Evolutionary conservation across 2,113 vertebrate species (phyloP), one percentile per base, ranked within the genome.

Genomic region (Labeo rohita): DNA sequence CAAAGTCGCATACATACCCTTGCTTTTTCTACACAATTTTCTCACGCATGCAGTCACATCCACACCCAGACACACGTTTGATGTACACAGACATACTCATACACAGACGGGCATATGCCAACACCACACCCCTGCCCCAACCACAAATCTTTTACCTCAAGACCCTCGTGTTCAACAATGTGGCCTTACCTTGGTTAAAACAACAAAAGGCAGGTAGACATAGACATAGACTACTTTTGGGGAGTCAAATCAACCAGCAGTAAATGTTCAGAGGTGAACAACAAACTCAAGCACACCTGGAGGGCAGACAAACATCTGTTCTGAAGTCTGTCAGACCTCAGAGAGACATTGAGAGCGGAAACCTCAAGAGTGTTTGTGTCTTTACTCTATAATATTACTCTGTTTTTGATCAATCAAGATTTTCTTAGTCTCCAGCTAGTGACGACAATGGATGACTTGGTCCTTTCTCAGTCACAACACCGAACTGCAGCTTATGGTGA

Each of bases 301-400:
- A 81, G 16, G 21, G 63, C 80, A 70, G 63, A 82, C 45, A 52
- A 82, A 82, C 45, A 66, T 68, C 80, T 52, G 45, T 50, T 82
- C 9, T 52, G 23, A 43, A 82, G 23, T 50, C 63, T 68, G 63
- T 21, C 12, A n/a, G 11, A 59, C 16, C 2, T 49, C n/a, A 3
- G 23, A 59, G 39, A 80, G 36, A 73, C 72, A n/a, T 1, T 47
- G 8, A 45, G 56, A 36, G 8, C 8, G 8, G 59, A 65, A 43
- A 47, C 78, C 72, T 49, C 2, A 47, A 34, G 6, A 36, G 54
- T 63, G 78, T 63, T 28, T 80, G 63, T 34, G 12, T 39, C 59
- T 49, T 16, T 79, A 12, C 52, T 61, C 36, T 61, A 45, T 9
- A 23, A 45, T 61, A 61, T 59, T 59, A 59, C 56, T 49, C 79